Evolutionary conservation across 1,140 invertebrate species (phyloP), one percentile per base, ranked within the genome.

Genomic region (Tetragonula clypearis): DNA sequence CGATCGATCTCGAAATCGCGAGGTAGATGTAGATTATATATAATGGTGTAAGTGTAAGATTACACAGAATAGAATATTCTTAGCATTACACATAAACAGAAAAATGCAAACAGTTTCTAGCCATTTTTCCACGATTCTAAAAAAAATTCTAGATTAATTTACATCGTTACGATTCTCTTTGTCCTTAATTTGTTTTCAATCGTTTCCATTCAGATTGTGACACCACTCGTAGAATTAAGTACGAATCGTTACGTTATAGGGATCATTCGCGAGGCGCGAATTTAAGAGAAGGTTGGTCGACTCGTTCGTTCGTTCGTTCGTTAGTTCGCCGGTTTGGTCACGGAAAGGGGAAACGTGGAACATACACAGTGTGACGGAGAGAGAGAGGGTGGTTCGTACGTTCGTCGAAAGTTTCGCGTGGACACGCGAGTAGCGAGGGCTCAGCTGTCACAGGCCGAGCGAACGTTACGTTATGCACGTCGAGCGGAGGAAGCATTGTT

Each of bases 391-490:
- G 55, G 74, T n/a, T 56, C 72, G 82, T 56, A 78, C 82, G 76
- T 72, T 83, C 6, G 56, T n/a, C 72, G 82, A 79, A 84, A 84
- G 82, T 84, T 78, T 84, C 68, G 56, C 58, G 77, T 62, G 77
- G 55, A 79, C 82, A 84, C 82, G 77, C 82, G 76, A 84, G 62
- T 84, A 84, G 68, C 49, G 12, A 56, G 76, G 41, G 26, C 82
- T 79, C 56, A 53, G 56, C 65, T 84, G 82, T 84, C 56, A 68
- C 53, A 58, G 65, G 12, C 23, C 56, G 41, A 49, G 68, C 82
- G n/a, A 72, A 26, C 68, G 82, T 84, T 84, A 84, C 82, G 82
- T 84, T 49, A 84, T 84, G 82, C 77, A 84, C 76, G 76, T 26
- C 55, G 82, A 26, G 65, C 55, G 58, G 69, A 84, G 82, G 82